These are phyloP conservation scores for Dinomys branickii DNA, from an alignment of 2,113 vertebrate genomes.

Conservation along the genomic window DNA sequence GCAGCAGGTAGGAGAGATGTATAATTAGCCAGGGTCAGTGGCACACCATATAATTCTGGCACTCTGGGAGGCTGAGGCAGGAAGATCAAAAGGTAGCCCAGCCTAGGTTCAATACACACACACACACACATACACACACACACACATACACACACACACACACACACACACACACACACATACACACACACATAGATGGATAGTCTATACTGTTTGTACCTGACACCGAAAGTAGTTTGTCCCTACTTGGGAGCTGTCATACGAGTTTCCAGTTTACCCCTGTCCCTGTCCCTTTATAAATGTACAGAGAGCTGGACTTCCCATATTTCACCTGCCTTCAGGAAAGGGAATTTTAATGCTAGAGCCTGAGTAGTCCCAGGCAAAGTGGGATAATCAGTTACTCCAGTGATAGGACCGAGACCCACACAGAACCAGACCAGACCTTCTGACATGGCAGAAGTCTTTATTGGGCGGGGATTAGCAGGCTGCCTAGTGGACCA, in stretches of 20 bases:
- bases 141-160: too few species aligned
- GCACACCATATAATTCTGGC: background rate
- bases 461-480: too few species aligned
- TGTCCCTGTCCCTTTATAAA: too few species aligned
- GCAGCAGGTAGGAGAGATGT: background rate
- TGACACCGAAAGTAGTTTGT: background rate
- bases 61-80: background rate
- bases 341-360: background rate
- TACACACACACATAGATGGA: too few species aligned
- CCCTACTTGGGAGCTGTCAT: background rate
- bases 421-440: too few species aligned
- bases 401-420: too few species aligned
- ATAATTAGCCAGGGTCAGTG: background rate
- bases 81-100: background rate
- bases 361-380: too few species aligned
- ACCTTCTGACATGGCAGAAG: too few species aligned
- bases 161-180: too few species aligned
- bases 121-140: too few species aligned
- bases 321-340: background rate
- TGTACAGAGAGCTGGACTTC: background rate
- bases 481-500: too few species aligned
- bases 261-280: background rate
- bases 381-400: background rate
- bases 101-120: background rate
- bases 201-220: background rate